A percentile compares a stretch with the other conserved stretches of the same genome.
phyloP scores from a whole-genome alignment of 2,113 vertebrate genomes.

The Spheniscus mendiculus region DNA sequence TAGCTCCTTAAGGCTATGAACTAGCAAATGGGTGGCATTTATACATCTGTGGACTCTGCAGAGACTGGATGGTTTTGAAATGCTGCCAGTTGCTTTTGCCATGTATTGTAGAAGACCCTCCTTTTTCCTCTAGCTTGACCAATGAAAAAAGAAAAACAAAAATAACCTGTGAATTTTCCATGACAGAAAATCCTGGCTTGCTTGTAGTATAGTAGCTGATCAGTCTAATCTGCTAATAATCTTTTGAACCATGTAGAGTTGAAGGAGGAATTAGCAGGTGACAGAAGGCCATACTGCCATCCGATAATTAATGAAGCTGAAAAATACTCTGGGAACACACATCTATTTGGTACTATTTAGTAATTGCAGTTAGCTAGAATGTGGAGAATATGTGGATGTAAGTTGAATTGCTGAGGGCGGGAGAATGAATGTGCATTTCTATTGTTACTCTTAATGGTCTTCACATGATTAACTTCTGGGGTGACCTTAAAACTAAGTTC shows the following conservation, averaged over 20 bases:
- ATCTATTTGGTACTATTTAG: not conserved
- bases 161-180: conserved; percentile 63
- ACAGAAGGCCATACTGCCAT: conserved; percentile 18
- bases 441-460: not conserved
- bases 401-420: not conserved
- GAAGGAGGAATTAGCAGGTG: conserved; percentile 55
- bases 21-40: not conserved
- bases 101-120: not conserved
- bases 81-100: not conserved
- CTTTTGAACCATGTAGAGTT: conserved; percentile 59
- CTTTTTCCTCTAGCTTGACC: not conserved
- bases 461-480: conserved; percentile 32
- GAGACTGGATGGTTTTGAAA: not conserved
- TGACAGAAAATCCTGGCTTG: conserved; percentile 66
- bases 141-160: not conserved
- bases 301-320: not conserved
- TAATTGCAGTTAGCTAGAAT: not conserved
- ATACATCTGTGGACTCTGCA: not conserved
- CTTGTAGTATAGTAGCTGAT: conserved; percentile 38
- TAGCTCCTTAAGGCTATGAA: not conserved
- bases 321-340: not conserved
- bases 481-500: conserved; percentile 46
- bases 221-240: conserved; percentile 64
- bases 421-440: not conserved
- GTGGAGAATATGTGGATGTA: not conserved